Evolutionary conservation across 35 echinoderm and acorn worm species (phyloP).

Genomic region (Acanthaster planci): DNA sequence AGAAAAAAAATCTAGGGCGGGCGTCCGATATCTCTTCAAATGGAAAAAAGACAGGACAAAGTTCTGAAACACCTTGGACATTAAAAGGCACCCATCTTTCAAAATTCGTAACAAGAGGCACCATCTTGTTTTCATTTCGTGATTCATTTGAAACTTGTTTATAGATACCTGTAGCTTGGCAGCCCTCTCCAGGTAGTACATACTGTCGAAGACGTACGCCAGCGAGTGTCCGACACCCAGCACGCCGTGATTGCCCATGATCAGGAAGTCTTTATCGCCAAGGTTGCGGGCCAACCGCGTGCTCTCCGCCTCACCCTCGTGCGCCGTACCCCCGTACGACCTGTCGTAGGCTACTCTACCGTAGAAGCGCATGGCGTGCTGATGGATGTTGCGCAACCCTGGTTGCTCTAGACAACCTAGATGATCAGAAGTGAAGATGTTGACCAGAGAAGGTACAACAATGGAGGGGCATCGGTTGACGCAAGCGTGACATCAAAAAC

Average conservation of each 20-base stretch:
- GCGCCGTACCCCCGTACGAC: constrained; percentile 53
- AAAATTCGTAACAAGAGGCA: not conserved
- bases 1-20: too few relatives aligned
- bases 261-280: constrained; percentile 53
- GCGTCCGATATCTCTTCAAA: too few relatives aligned
- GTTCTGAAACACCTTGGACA: too few relatives aligned
- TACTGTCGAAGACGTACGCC: constrained; percentile 61
- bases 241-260: constrained; percentile 86
- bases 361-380: constrained; percentile 59
- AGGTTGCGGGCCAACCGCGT: constrained; percentile 47
- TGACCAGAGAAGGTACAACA: too few relatives aligned
- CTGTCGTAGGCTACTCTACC: constrained; percentile 66
- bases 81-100: too few relatives aligned
- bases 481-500: too few relatives aligned
- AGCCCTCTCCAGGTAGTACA: constrained; percentile 77
- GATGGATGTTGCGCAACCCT: constrained; percentile 26
- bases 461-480: too few relatives aligned
- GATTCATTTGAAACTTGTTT: not conserved
- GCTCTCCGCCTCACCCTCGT: constrained; percentile 37
- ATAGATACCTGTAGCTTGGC: constrained; percentile 63
- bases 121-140: not conserved
- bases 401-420: constrained; percentile 63
- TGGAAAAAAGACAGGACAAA: too few relatives aligned
- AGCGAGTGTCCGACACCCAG: constrained; percentile 39
- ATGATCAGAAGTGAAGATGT: not conserved